Conservation (phyloP, 2,888 invertebrate genomes). For the Sinohyriopsis cumingii region DNA sequence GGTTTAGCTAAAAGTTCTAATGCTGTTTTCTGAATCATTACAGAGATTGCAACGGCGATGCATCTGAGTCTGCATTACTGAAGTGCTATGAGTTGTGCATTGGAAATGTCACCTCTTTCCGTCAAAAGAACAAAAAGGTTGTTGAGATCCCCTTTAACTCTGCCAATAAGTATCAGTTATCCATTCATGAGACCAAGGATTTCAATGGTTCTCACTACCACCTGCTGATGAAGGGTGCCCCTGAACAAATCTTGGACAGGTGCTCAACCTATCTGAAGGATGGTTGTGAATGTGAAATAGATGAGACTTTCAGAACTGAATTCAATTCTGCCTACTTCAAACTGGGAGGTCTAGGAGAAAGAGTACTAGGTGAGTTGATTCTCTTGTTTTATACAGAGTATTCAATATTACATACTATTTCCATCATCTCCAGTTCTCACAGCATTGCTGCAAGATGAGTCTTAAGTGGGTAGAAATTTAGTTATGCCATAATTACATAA, state of each 20-base stretch:
- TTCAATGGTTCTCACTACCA: conserved; percentile 78
- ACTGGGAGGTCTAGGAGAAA: conserved; percentile 88
- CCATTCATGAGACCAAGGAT: conserved; percentile 95
- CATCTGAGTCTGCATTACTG: conserved; percentile 73
- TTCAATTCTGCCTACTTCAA: conserved; percentile 93
- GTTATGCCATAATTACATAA: too few relatives aligned
- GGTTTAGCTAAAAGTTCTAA: too few relatives aligned
- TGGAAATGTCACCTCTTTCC: conserved; percentile 67
- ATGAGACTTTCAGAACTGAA: conserved; percentile 94
- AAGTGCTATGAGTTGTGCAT: conserved; percentile 72
- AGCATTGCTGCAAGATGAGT: background rate
- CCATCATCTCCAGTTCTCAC: background rate
- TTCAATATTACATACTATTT: background rate
- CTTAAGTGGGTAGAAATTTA: too few relatives aligned
- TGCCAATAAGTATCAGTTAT: conserved; percentile 79
- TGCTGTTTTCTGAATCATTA: conserved; percentile 1
- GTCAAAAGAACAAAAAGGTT: conserved; percentile 69
- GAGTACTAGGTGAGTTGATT: conserved; percentile 78
- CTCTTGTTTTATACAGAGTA: background rate
- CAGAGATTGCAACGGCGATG: conserved; percentile 74
- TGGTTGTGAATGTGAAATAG: conserved; percentile 90
- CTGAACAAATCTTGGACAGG: conserved; percentile 94
- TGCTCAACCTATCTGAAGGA: conserved; percentile 92
- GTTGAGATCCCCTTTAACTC: conserved; percentile 75
- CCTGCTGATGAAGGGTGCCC: conserved; percentile 91